Percentiles rank a stretch among this genome's conserved stretches.
These are phyloP conservation scores for Tiaroga cobitis DNA, from an alignment of 2,797 vertebrate genomes.

Conservation along the genomic window DNA sequence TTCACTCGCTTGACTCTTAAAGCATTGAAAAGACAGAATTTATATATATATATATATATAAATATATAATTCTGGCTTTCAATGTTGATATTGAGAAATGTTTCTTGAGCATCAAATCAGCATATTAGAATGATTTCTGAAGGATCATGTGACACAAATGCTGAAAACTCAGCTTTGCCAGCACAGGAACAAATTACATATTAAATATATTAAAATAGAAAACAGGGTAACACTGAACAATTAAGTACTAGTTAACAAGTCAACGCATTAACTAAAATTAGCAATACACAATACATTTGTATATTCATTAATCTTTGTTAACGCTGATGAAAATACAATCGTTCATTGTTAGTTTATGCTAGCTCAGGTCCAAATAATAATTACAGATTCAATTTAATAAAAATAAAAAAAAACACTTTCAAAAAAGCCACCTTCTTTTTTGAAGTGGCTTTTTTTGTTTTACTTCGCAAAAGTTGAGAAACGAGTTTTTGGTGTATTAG, in stretches of 20 bases:
- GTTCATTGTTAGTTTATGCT: not conserved
- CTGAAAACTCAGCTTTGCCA: not conserved
- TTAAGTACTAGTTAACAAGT: not conserved
- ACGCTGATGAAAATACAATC: not conserved
- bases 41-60: too few relatives aligned
- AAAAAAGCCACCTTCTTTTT: too few relatives aligned
- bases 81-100: not conserved
- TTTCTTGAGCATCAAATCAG: too few relatives aligned
- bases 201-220: not conserved
- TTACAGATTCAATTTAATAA: not conserved
- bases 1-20: not conserved
- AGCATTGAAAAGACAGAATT: constrained; percentile 1
- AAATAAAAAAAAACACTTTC: too few relatives aligned
- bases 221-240: not conserved
- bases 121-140: not conserved
- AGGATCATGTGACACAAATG: not conserved
- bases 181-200: not conserved
- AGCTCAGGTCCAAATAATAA: not conserved
- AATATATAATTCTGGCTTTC: not conserved
- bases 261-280: not conserved
- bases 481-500: not conserved
- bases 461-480: not conserved
- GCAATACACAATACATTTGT: not conserved
- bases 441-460: not conserved
- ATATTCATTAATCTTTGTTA: not conserved